A percentile compares a stretch with the other conserved stretches of the same genome.
These are phyloP conservation scores for Troides helena DNA, from an alignment of 2,888 invertebrate species.

Conservation along the genomic window DNA sequence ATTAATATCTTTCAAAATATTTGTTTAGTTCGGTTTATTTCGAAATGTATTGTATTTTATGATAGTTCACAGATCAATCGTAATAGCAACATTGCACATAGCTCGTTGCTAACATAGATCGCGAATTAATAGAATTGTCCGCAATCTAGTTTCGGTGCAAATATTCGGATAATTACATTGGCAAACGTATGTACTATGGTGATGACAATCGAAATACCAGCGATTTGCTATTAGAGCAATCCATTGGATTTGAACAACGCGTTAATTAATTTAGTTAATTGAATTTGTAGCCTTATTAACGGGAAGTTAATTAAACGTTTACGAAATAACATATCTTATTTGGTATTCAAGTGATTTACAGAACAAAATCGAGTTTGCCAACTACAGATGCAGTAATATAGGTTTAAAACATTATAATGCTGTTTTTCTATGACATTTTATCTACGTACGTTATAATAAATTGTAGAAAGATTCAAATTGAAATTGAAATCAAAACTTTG, in stretches of 20 bases:
- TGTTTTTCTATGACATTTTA: no score
- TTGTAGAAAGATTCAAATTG: no score
- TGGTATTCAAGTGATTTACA: not conserved
- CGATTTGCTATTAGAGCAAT: not conserved
- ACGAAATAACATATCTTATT: not conserved
- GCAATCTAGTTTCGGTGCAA: not conserved
- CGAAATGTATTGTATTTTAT: not conserved
- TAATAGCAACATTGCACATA: not conserved
- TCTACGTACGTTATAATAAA: no score
- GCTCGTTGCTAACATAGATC: not conserved
- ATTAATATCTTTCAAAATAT: no score
- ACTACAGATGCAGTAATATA: not conserved
- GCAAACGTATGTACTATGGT: not conserved
- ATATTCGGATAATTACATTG: not conserved
- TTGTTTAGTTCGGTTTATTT: no score
- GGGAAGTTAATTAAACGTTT: not conserved
- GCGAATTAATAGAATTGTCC: constrained; percentile 9
- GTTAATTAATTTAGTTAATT: not conserved
- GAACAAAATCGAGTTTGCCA: not conserved
- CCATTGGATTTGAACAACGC: not conserved
- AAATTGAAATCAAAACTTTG: no score
- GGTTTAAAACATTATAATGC: no score
- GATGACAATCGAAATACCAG: not conserved
- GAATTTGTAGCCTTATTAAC: not conserved
- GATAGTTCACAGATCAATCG: not conserved